Base-by-base conservation (phyloP, 2,888 invertebrate genomes). In the Idaea straminata region DNA sequence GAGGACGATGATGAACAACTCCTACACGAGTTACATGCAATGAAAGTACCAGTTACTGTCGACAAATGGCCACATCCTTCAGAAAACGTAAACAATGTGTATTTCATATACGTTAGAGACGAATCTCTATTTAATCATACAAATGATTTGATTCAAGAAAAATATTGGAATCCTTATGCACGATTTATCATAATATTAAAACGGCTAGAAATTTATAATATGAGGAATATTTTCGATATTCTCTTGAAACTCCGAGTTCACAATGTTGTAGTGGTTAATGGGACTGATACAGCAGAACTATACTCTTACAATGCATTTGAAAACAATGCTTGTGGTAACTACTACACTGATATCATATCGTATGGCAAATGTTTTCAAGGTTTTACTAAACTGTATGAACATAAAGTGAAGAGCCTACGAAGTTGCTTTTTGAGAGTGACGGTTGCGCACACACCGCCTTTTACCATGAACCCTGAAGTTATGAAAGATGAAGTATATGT, bases 241-340 rank as follows among this genome's bases (percentile, higher is more conserved):
- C 66, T 87, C 5, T 65, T 87, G 15, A 66, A 66, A 5, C n/a
- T 69, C 5, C 82, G 78, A 59, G 75, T 84, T 0, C 65, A 65
- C 25, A 74, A 83, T 35, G 82, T 79, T 0, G 15, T 85, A 4
- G 64, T 86, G 4, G 61, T 85, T 3, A 77, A 80, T 58, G 78
- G 78, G 25, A 77, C 71, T 0, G 25, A 38, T 0, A 69, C 78
- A 5, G 74, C 73, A 5, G 64, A 81, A 0, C 62, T 87, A 6
- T 86, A 79, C 64, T 76, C 83, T 0, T 87, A 85, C 66, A 83
- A 87, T 68, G 82, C 87, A 0, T 87, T 77, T 61, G 79, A 83
- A 64, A 82, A 86, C 61, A 80, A 78, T 61, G 78, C 77, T 0
- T 88, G 87, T 59, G 88, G 87, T 15, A 78, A 76, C 62, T 74